These are phyloP conservation scores for Calameuta idolon DNA, from an alignment of 2,888 invertebrate genomes.

Conservation along the genomic window DNA sequence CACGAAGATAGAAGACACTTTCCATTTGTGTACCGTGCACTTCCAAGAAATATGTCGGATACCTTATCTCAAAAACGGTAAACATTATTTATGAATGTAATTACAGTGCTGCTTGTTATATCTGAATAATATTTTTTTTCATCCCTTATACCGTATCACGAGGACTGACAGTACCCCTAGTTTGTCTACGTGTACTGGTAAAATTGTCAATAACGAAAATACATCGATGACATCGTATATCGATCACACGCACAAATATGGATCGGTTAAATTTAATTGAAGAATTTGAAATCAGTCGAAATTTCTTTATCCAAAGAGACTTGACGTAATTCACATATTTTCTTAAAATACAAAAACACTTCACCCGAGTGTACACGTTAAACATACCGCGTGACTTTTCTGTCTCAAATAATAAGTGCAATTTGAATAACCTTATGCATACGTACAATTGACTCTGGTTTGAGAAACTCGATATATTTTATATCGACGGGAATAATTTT, in stretches of 20 bases:
- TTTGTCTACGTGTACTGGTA: neutral
- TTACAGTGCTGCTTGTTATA: neutral
- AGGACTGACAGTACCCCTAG: neutral
- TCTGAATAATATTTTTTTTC: neutral
- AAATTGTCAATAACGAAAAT: no score
- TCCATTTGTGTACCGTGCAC: neutral
- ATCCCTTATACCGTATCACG: neutral
- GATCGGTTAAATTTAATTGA: neutral
- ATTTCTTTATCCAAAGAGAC: neutral
- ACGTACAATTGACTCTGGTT: neutral
- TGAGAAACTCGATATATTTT: neutral
- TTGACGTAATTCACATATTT: neutral
- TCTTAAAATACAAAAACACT: neutral
- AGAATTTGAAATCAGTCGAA: neutral
- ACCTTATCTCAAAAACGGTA: neutral
- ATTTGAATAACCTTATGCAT: neutral
- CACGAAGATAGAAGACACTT: neutral
- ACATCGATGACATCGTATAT: no score
- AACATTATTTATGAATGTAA: constrained; percentile 7
- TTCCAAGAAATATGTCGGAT: neutral
- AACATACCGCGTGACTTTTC: neutral
- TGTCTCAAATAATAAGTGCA: neutral
- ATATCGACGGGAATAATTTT: neutral
- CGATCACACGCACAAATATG: neutral
- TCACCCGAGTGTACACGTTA: neutral